Evolutionary conservation across 2,888 invertebrate species (phyloP).

Genomic region (Parnassius glacialis): DNA sequence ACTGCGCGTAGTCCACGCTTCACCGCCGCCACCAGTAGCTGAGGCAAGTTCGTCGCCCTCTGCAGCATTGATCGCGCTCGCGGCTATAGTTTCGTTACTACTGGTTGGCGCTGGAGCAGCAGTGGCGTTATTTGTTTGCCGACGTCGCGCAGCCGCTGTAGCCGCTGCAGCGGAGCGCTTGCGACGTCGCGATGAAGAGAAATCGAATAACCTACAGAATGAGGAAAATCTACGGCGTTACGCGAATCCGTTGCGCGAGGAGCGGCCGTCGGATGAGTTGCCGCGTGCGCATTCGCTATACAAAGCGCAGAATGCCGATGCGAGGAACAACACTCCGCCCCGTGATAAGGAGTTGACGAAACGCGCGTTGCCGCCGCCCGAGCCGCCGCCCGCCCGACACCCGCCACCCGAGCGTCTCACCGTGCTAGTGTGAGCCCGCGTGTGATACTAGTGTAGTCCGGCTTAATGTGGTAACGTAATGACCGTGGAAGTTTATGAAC

Average conservation of each 20-base stretch:
- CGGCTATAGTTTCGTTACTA: constrained; percentile 37
- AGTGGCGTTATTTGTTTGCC: constrained; percentile 42
- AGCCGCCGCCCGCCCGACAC: constrained; percentile 55
- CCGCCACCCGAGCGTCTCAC: constrained; percentile 68
- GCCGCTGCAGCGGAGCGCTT: constrained; percentile 81
- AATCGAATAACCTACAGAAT: constrained; percentile 94
- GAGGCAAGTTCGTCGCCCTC: constrained; percentile 88
- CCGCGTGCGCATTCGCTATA: constrained; percentile 85
- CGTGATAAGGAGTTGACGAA: constrained; percentile 89
- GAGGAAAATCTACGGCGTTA: constrained; percentile 93
- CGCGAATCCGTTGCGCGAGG: constrained; percentile 87
- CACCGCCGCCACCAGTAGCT: constrained; percentile 38
- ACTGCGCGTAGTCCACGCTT: constrained; percentile 51
- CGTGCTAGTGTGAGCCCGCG: constrained; percentile 60
- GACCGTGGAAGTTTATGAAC: not conserved
- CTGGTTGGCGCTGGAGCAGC: constrained; percentile 51
- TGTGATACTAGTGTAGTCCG: constrained; percentile 50
- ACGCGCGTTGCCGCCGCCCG: constrained; percentile 80
- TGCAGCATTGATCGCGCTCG: constrained; percentile 50
- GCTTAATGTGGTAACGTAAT: constrained; percentile 21
- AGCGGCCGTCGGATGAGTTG: constrained; percentile 76
- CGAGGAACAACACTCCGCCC: constrained; percentile 88
- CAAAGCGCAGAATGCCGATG: constrained; percentile 92
- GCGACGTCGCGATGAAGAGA: constrained; percentile 89
- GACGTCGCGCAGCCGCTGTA: constrained; percentile 46